These are phyloP conservation scores for Cataglyphis albicans DNA, from an alignment of 2,888 invertebrate species.

Conservation along the genomic window DNA sequence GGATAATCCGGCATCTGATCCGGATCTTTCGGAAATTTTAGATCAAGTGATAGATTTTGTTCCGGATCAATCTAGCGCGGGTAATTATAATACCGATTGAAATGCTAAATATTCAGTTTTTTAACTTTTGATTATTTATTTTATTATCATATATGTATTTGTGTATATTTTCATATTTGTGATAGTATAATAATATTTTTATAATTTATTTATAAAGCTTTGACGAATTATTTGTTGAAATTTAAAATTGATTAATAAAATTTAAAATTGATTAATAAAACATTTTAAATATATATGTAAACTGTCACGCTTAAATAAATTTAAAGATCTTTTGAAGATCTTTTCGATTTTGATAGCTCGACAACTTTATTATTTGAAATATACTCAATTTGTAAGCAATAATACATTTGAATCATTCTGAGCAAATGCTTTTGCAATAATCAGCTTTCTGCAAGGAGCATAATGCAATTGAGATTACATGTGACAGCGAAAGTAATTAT, in stretches of 20 bases:
- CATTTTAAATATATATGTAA: background rate
- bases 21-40: conserved; percentile 93
- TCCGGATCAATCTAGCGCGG: conserved; percentile 88
- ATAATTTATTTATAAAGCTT: background rate
- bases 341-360: background rate
- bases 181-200: conserved; percentile 13
- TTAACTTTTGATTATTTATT: background rate
- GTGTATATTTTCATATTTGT: background rate
- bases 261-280: background rate
- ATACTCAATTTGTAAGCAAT: background rate
- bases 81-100: conserved; percentile 65
- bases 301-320: conserved; percentile 7
- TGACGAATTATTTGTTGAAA: background rate
- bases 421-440: conserved; percentile 5
- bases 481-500: conserved; percentile 62
- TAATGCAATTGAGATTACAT: background rate
- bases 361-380: background rate
- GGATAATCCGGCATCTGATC: conserved; percentile 88
- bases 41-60: conserved; percentile 95
- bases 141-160: background rate
- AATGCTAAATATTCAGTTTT: background rate
- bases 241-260: conserved; percentile 5
- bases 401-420: background rate
- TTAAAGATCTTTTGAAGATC: background rate
- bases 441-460: background rate